phyloP scores from a whole-genome alignment of 2,888 invertebrate genomes.

The Argyresthia albistria region DNA sequence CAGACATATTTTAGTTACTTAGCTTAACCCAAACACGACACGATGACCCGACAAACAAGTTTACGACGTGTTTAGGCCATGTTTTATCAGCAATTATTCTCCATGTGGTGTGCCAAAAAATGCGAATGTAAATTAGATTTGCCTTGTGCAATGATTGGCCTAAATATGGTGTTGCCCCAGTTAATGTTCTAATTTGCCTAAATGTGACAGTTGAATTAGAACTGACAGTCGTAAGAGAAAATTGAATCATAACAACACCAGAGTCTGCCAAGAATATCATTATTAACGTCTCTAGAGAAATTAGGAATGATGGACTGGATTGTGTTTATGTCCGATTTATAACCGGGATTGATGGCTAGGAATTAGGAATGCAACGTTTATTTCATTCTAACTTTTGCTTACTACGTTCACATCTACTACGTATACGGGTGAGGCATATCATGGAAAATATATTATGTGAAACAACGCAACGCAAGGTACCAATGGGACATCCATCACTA shows the following conservation, averaged over 20 bases:
- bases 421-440: no score
- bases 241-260: conserved; percentile 7
- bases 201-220: background rate
- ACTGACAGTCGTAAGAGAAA: conserved; percentile 7
- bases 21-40: no score
- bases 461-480: no score
- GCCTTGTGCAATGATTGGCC: conserved; percentile 17
- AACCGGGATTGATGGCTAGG: background rate
- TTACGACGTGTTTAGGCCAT: background rate
- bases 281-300: background rate
- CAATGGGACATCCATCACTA: no score
- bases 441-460: no score
- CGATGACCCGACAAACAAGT: no score
- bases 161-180: conserved; percentile 12
- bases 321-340: background rate
- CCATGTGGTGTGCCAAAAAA: conserved; percentile 8
- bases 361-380: background rate
- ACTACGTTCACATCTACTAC: background rate
- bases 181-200: background rate
- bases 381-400: background rate
- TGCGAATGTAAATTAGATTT: conserved; percentile 14
- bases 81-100: no score
- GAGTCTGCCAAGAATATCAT: background rate
- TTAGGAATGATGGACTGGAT: background rate
- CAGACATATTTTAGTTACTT: no score